A percentile compares a stretch with the other conserved stretches of the same genome.
phyloP scores from a whole-genome alignment of 64 coral and sea anemone genomes.

The Hydrozoanthus tunicans region DNA sequence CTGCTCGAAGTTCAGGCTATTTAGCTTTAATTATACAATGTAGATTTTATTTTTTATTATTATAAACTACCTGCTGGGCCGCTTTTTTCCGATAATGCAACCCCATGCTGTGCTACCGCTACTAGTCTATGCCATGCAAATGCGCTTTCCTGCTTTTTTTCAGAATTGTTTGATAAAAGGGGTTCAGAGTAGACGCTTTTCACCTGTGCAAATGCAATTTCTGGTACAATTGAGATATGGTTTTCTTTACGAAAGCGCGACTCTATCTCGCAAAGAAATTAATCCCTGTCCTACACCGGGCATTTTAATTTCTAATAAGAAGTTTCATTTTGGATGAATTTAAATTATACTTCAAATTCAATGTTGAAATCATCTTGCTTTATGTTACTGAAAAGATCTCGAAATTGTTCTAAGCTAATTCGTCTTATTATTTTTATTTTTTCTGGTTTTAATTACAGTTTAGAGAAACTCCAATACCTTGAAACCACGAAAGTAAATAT shows the following conservation, averaged over 20 bases:
- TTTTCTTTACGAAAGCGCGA: slow-evolving; percentile 48
- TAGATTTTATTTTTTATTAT: slow-evolving; percentile 99
- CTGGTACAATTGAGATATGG: slow-evolving; percentile 18
- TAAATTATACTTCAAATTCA: background rate
- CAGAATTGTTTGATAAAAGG: slow-evolving; percentile 71
- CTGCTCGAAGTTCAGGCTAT: slow-evolving; percentile 96
- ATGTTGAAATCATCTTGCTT: background rate
- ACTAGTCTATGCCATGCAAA: slow-evolving; percentile 87
- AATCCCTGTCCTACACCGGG: background rate
- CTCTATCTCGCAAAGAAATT: slow-evolving; percentile 30
- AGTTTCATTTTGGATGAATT: slow-evolving; percentile 15
- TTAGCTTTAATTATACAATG: slow-evolving; percentile 99
- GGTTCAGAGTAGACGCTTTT: slow-evolving; percentile 58
- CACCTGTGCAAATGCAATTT: slow-evolving; percentile 72
- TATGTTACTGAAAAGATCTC: background rate
- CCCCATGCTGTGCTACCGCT: slow-evolving; percentile 79
- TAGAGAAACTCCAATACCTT: slow-evolving; percentile 85
- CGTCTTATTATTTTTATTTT: slow-evolving; percentile 69
- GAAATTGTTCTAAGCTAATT: background rate
- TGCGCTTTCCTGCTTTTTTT: slow-evolving; percentile 78
- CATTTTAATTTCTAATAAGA: slow-evolving; percentile 4
- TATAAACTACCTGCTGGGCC: slow-evolving; percentile 90
- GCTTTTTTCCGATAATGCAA: slow-evolving; percentile 93
- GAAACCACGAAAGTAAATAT: slow-evolving; percentile 92
- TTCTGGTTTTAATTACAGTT: slow-evolving; percentile 94